A percentile compares a stretch with the other conserved stretches of the same genome.
Conservation (phyloP, 2,888 invertebrate genomes). For the Allygus modestus region DNA sequence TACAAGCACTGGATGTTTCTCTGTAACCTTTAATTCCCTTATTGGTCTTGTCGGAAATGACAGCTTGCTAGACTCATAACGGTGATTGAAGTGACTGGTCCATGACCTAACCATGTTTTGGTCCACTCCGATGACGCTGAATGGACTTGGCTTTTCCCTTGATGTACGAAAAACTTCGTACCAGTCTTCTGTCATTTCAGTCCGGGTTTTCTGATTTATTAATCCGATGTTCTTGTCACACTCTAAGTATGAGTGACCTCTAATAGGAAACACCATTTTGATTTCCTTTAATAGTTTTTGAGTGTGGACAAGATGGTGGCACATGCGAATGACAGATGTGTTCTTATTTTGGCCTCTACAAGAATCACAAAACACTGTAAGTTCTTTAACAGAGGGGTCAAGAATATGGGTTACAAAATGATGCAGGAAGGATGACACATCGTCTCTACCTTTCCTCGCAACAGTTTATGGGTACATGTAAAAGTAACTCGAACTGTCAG, state of each 20-base stretch:
- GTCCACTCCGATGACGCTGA: background rate
- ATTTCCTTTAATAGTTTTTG: constrained; percentile 10
- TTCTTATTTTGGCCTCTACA: constrained; percentile 51
- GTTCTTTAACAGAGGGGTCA: background rate
- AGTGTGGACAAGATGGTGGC: background rate
- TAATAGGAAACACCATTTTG: constrained; percentile 11
- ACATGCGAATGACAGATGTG: background rate
- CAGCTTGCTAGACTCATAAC: background rate
- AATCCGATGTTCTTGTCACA: constrained; percentile 16
- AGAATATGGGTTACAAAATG: background rate
- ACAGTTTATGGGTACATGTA: background rate
- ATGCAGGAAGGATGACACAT: constrained; percentile 14
- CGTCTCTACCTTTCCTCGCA: constrained; percentile 22
- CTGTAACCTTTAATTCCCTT: background rate
- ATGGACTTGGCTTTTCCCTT: background rate
- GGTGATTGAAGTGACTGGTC: background rate
- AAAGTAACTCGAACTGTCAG: background rate
- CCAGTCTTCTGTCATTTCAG: background rate
- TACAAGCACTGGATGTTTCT: background rate
- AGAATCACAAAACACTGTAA: background rate
- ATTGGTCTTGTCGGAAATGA: background rate
- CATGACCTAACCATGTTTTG: background rate
- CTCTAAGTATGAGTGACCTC: constrained; percentile 35
- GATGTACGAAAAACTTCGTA: background rate
- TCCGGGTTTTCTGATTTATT: background rate